Base-by-base conservation (phyloP, 2,888 invertebrate species). In the Leistus spinibarbis region DNA sequence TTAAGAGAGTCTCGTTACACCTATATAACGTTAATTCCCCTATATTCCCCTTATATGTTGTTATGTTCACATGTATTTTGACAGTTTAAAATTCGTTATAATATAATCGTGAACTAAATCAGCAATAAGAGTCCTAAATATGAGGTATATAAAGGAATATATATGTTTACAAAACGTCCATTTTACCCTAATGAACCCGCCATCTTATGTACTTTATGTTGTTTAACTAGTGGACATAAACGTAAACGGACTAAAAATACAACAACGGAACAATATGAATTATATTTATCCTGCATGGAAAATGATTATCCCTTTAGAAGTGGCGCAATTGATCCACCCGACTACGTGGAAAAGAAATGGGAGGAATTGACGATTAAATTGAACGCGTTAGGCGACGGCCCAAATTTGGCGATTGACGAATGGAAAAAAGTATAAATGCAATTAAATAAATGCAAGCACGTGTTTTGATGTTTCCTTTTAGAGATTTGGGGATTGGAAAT, bases 51-150 rank as follows among this genome's bases (percentile, higher is more conserved):
- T n/a, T n/a, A n/a, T n/a, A n/a, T n/a, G n/a, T n/a, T n/a, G n/a
- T 3, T 53, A 65, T 54, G 19, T 57, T 56, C 27, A 24, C 56
- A 69, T 22, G 40, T 65, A 68, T 56, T 3, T 19, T 10, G 17
- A 71, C 63, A 27, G 22, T 20, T 53, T 72, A 70, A 27, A n/a
- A 74, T 69, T 22, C 64, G 62, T 72, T 54, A 20, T 10, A 40
- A 40, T 10, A 40, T 13, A 40, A 40, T 40, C 13, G 7, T 40
- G 13, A 10, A 2, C 7, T 40, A 40, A 7, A 40, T n/a, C 17
- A 10, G 27, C 57, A 9, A 71, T 40, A 40, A 40, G 10, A 40
- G 40, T 7, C 40, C 40, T 22, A 57, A 56, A 65, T 19, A 40
- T 54, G 23, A 22, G 17, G 27, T 64, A 54, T 54, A n/a, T 60